phyloP scores from a whole-genome alignment of 30 jellyfish, hydroid and myxozoan genomes.

The Hydractinia symbiolongicarpus region DNA sequence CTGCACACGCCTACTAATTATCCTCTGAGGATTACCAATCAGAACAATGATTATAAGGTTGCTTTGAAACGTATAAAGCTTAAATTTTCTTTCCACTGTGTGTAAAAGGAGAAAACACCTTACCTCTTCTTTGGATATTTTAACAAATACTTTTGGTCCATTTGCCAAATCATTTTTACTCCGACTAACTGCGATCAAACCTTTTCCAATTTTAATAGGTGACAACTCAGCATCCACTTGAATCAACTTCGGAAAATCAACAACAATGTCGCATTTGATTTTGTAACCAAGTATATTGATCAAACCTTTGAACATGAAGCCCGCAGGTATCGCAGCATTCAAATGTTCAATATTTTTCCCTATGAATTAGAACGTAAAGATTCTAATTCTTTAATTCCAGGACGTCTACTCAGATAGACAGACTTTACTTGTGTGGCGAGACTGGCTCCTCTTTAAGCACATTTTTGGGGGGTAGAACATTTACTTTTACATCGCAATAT shows the following conservation, averaged over 20 bases:
- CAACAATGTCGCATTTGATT: constrained; percentile 5
- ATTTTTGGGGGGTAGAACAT: too few species aligned
- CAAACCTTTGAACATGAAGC: constrained; percentile 16
- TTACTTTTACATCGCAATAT: too few species aligned
- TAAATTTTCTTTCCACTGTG: too few species aligned
- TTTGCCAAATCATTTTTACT: neutral
- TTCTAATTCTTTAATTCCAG: too few species aligned
- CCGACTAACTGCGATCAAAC: neutral
- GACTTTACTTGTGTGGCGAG: too few species aligned
- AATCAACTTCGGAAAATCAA: constrained; percentile 12
- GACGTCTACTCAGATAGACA: too few species aligned
- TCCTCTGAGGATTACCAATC: too few species aligned
- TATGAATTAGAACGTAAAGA: neutral
- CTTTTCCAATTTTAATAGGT: neutral
- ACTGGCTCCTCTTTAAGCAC: too few species aligned
- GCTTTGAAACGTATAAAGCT: too few species aligned
- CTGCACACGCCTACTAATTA: too few species aligned
- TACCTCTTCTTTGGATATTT: constrained; percentile 8
- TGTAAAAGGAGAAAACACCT: neutral
- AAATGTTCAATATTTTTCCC: constrained; percentile 11
- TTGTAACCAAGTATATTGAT: constrained; percentile 15
- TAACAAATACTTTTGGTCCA: constrained; percentile 20
- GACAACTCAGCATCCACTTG: constrained; percentile 16
- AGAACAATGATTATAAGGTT: too few species aligned
- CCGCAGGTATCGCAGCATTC: neutral